Percentiles rank a stretch among this genome's conserved stretches.
Evolutionary conservation across 2,888 invertebrate species (phyloP).

Genomic region (Brachyopa scutellaris): DNA sequence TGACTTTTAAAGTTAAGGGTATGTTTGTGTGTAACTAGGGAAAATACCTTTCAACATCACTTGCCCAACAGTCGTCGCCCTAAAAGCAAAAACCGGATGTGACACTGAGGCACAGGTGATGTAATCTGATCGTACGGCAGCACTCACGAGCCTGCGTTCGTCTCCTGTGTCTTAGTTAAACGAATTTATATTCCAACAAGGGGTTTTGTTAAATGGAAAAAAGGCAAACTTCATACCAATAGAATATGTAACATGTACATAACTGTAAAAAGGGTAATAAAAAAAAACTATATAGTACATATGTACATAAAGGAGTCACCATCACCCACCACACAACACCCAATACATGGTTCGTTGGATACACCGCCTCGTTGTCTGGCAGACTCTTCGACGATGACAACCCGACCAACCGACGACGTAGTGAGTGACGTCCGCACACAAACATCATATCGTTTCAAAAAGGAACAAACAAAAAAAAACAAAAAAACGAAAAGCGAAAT

Average conservation of each 20-base stretch:
- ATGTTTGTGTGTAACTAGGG: conserved; percentile 6
- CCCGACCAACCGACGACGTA: too few species aligned
- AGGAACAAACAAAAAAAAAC: too few species aligned
- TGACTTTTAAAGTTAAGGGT: conserved; percentile 18
- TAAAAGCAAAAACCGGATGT: conserved; percentile 38
- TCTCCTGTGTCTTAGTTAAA: background rate
- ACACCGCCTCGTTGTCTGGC: conserved; percentile 52
- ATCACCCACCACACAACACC: background rate
- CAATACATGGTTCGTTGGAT: conserved; percentile 3
- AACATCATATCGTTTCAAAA: conserved; percentile 22
- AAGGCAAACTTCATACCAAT: background rate
- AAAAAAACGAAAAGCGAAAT: too few species aligned
- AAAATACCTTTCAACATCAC: conserved; percentile 17
- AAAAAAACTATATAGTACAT: background rate
- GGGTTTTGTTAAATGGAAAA: background rate
- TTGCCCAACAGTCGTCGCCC: background rate
- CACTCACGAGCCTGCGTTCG: conserved; percentile 7
- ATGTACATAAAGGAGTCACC: conserved; percentile 16
- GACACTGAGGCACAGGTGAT: conserved; percentile 43
- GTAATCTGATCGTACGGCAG: conserved; percentile 49
- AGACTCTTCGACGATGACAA: too few species aligned
- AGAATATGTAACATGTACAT: background rate
- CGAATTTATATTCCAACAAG: conserved; percentile 22
- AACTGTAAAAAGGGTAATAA: background rate
- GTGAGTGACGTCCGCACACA: conserved; percentile 60